Evolutionary conservation across 1,140 invertebrate genomes (phyloP).

Genomic region (Brachionus rotundiformis): DNA sequence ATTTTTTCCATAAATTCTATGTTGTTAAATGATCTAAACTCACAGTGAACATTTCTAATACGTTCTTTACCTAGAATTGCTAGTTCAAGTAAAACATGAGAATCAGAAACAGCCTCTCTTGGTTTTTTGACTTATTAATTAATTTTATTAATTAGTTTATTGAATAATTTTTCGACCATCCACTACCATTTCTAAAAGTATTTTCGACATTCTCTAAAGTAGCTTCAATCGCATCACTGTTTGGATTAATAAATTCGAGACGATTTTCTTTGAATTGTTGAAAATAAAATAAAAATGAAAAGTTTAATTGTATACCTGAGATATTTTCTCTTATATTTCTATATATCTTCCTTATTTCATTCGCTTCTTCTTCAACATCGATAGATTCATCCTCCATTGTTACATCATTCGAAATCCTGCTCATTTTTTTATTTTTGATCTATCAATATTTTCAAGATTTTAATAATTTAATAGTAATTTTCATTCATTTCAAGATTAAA

Average conservation of each 20-base stretch:
- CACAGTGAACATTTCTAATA: constrained; percentile 46
- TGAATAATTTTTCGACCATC: background rate
- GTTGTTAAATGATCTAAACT: constrained; percentile 48
- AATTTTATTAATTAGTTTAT: background rate
- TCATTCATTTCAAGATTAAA: too few species aligned
- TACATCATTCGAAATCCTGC: background rate
- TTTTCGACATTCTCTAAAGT: constrained; percentile 43
- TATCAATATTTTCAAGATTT: too few species aligned
- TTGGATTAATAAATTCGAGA: constrained; percentile 33
- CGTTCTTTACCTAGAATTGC: constrained; percentile 46
- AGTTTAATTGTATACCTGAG: background rate
- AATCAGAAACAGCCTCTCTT: constrained; percentile 31
- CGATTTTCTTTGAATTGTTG: constrained; percentile 26
- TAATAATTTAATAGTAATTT: too few species aligned
- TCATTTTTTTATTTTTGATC: background rate
- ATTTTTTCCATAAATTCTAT: constrained; percentile 50
- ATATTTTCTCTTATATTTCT: constrained; percentile 43
- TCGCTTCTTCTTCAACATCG: constrained; percentile 37
- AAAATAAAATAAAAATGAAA: background rate
- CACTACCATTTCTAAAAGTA: constrained; percentile 40
- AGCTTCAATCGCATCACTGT: constrained; percentile 46
- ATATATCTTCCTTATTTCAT: constrained; percentile 40
- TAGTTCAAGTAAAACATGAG: constrained; percentile 34
- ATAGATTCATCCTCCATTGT: background rate
- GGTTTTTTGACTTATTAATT: constrained; percentile 45